Conservation (phyloP, 2,797 vertebrate genomes). For the Novumbra hubbsi region DNA sequence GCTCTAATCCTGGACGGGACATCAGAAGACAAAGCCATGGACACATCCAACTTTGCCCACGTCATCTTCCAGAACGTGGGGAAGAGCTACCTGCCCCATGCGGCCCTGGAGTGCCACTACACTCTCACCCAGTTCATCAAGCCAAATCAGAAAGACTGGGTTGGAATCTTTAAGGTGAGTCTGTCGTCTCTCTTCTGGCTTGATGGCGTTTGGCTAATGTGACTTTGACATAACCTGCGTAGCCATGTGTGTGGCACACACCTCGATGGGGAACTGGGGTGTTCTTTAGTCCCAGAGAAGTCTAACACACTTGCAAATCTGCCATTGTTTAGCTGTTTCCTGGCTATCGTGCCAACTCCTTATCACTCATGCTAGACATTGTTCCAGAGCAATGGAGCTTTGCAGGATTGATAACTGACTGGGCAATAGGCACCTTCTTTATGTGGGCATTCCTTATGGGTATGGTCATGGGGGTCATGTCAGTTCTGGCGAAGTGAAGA, state of each 20-base stretch:
- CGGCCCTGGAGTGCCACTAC: slow-evolving; percentile 94
- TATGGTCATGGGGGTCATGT: neutral
- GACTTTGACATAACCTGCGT: too few relatives aligned
- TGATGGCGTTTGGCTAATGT: neutral
- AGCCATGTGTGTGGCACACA: neutral
- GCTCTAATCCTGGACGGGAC: slow-evolving; percentile 84
- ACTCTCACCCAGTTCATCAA: slow-evolving; percentile 94
- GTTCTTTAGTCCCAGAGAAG: neutral
- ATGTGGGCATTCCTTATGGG: neutral
- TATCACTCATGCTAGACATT: neutral
- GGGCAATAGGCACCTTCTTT: neutral
- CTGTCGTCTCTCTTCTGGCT: neutral
- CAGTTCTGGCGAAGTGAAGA: too few relatives aligned
- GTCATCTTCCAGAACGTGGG: slow-evolving; percentile 99
- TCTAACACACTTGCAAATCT: neutral
- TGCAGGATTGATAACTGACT: neutral
- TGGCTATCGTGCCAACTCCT: neutral
- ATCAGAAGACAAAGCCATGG: slow-evolving; percentile 76
- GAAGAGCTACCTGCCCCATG: slow-evolving; percentile 96
- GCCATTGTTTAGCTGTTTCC: neutral
- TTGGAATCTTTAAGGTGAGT: slow-evolving; percentile 97
- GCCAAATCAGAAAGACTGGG: slow-evolving; percentile 96
- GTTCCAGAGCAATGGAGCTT: neutral
- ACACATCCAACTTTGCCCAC: slow-evolving; percentile 97
- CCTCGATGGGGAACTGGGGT: neutral